A percentile compares a stretch with the other conserved stretches of the same genome.
Evolutionary conservation across 2,113 vertebrate genomes (phyloP).

Genomic region (Pseudopipra pipra): DNA sequence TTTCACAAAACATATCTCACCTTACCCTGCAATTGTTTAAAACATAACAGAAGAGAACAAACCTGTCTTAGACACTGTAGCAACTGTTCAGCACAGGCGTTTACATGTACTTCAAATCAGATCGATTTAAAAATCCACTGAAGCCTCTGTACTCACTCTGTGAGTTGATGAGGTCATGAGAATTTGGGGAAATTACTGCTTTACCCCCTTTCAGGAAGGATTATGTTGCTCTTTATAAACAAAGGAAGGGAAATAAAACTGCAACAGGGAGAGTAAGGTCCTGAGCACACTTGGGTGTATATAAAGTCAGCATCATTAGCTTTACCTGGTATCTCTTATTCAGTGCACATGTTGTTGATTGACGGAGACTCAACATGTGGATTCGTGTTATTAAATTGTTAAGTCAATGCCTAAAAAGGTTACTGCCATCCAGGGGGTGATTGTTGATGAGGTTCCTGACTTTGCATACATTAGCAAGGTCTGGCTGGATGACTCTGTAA

Average conservation of each 20-base stretch:
- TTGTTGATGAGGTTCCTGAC: slow-evolving; percentile 56
- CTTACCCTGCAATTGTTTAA: background rate
- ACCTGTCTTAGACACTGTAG: background rate
- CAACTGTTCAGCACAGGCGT: background rate
- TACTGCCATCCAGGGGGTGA: slow-evolving; percentile 16
- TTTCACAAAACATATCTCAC: background rate
- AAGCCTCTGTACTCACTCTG: background rate
- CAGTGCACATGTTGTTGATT: slow-evolving; percentile 34
- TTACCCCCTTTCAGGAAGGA: background rate
- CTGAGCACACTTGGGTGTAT: background rate
- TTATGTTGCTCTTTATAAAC: background rate
- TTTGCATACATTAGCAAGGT: slow-evolving; percentile 56
- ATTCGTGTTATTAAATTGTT: slow-evolving; percentile 55
- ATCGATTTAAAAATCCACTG: background rate
- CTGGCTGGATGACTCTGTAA: slow-evolving; percentile 18
- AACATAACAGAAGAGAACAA: background rate
- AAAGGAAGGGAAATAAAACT: background rate
- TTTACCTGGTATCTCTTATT: slow-evolving; percentile 31
- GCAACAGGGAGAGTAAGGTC: background rate
- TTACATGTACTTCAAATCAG: background rate
- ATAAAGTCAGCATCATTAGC: background rate
- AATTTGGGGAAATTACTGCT: background rate
- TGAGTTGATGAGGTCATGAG: background rate
- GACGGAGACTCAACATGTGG: slow-evolving; percentile 42
- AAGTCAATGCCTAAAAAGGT: slow-evolving; percentile 59